Percentiles rank a stretch among this genome's conserved stretches.
Conservation (phyloP, 2,888 invertebrate genomes). For the Nysson spinosus region DNA sequence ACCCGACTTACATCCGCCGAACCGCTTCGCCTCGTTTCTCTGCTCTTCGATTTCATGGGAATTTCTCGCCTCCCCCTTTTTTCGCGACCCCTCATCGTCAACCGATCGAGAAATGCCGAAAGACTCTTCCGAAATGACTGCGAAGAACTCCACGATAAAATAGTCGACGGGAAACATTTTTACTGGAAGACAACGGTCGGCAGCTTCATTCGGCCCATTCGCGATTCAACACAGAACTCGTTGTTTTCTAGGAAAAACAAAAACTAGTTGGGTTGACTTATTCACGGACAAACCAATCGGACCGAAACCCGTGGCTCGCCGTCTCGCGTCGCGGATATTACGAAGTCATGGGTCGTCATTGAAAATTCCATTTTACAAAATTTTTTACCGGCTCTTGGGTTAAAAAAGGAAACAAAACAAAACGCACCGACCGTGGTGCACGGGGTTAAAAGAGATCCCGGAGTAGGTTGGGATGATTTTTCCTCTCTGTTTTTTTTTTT, state of each 20-base stretch:
- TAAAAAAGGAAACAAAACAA: conserved; percentile 38
- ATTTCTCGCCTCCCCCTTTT: too few relatives aligned
- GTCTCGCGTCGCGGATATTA: conserved; percentile 28
- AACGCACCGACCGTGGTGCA: conserved; percentile 6
- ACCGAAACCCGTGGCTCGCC: conserved; percentile 16
- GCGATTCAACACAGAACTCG: too few relatives aligned
- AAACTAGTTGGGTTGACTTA: conserved; percentile 1
- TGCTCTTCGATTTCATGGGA: conserved; percentile 1
- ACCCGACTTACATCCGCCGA: too few relatives aligned
- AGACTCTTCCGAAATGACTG: too few relatives aligned
- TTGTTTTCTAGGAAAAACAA: background rate
- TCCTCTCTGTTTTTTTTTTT: background rate
- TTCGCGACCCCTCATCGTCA: background rate
- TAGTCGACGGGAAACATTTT: too few relatives aligned
- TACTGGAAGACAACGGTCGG: too few relatives aligned
- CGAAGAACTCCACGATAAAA: too few relatives aligned
- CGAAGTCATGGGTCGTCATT: conserved; percentile 45
- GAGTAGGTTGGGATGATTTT: too few relatives aligned
- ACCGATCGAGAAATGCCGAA: too few relatives aligned
- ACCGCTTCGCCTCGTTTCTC: conserved; percentile 9
- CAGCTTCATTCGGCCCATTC: too few relatives aligned
- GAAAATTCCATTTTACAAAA: conserved; percentile 54
- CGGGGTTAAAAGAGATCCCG: conserved; percentile 9
- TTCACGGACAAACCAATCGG: conserved; percentile 32
- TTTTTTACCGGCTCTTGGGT: conserved; percentile 38